Conservation (phyloP, 1,140 invertebrate species). For the Tetragonula clypearis region DNA sequence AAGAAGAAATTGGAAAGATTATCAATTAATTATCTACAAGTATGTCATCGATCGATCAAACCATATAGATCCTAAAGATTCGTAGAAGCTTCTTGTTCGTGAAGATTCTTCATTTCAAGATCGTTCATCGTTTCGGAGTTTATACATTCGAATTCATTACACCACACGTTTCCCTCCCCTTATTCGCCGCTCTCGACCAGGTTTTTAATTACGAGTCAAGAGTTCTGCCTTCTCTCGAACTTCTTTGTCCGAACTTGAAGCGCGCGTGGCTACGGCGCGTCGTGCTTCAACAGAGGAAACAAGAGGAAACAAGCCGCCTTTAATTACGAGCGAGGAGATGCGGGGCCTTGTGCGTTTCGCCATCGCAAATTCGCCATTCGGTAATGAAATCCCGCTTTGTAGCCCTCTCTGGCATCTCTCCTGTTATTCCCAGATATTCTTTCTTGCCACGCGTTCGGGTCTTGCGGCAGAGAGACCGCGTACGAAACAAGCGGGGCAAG, state of each 20-base stretch:
- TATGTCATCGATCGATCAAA: no score
- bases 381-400: conserved; percentile 52
- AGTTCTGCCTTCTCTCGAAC: neutral
- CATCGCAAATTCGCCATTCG: conserved; percentile 37
- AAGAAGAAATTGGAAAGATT: no score
- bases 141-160: neutral
- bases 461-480: neutral
- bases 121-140: neutral
- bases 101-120: neutral
- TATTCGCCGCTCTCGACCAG: conserved; percentile 16
- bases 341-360: conserved; percentile 72
- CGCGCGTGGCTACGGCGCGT: conserved; percentile 31
- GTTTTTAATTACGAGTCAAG: conserved; percentile 53
- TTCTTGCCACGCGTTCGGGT: neutral
- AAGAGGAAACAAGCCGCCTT: conserved; percentile 1
- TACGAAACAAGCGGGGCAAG: neutral
- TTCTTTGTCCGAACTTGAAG: conserved; percentile 16
- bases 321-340: conserved; percentile 60
- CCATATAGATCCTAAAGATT: neutral
- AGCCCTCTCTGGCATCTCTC: conserved; percentile 17
- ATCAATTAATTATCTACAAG: no score
- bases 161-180: neutral
- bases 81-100: neutral
- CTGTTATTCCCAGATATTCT: conserved; percentile 31
- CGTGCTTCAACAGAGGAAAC: neutral